phyloP scores from a whole-genome alignment of 2,888 invertebrate genomes.

The Orchesellides sinensis region DNA sequence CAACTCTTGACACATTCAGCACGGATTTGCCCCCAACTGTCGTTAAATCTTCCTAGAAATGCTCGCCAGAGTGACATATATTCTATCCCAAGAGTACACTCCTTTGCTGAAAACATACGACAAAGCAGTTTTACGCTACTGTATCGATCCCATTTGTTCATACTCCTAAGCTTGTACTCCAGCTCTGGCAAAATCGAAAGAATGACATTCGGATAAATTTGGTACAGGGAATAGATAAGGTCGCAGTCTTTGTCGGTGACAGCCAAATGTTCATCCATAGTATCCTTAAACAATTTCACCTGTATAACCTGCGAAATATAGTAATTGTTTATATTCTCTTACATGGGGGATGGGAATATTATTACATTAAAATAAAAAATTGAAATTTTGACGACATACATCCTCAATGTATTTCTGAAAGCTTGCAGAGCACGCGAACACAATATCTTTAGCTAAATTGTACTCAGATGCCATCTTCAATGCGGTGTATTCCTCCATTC shows the following conservation, averaged over 20 bases:
- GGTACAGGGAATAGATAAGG: constrained; percentile 96
- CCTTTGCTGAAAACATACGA: constrained; percentile 97
- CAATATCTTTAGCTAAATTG: not conserved
- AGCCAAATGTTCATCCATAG: constrained; percentile 84
- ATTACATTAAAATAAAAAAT: constrained; percentile 76
- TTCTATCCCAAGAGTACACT: constrained; percentile 92
- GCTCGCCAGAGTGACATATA: constrained; percentile 94
- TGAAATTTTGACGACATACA: constrained; percentile 80
- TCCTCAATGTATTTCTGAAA: constrained; percentile 96
- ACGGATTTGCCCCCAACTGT: constrained; percentile 94
- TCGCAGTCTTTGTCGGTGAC: constrained; percentile 84
- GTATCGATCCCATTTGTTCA: constrained; percentile 91
- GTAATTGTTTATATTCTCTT: constrained; percentile 85
- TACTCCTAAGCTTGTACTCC: constrained; percentile 96
- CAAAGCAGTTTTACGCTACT: constrained; percentile 93
- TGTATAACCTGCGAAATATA: too few species aligned
- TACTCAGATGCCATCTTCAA: too few species aligned
- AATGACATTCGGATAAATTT: constrained; percentile 92
- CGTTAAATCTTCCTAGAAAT: constrained; percentile 95
- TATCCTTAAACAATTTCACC: too few species aligned
- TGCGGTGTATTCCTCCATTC: constrained; percentile 94
- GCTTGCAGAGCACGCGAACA: constrained; percentile 83
- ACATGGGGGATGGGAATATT: constrained; percentile 81
- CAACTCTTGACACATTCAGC: constrained; percentile 98
- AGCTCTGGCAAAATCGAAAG: constrained; percentile 94